Conservation (phyloP, 2,113 vertebrate species). For the Aldabrachelys gigantea region DNA sequence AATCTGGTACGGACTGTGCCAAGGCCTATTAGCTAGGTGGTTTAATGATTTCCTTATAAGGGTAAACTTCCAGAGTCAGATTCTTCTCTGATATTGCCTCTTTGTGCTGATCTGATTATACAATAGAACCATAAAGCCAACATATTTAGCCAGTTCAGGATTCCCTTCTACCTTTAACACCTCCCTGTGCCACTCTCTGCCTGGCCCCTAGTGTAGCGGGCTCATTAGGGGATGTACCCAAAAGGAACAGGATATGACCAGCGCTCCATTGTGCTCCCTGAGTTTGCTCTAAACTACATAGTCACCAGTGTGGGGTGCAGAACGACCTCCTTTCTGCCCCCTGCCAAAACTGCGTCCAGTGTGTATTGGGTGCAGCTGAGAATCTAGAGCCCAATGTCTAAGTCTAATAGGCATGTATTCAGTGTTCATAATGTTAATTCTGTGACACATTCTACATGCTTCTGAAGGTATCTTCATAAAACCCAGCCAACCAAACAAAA, state of each 20-base stretch:
- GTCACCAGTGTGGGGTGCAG: background rate
- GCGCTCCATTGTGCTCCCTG: background rate
- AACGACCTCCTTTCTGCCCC: background rate
- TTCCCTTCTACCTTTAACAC: background rate
- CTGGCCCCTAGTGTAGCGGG: background rate
- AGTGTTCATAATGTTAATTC: background rate
- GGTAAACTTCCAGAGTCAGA: background rate
- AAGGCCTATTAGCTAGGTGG: background rate
- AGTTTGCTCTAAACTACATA: background rate
- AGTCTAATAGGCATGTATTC: slow-evolving; percentile 1
- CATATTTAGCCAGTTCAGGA: background rate
- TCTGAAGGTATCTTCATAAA: background rate
- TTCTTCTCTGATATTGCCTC: background rate
- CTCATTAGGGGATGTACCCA: background rate
- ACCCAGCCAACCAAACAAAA: background rate
- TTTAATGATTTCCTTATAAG: background rate
- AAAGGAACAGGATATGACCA: background rate
- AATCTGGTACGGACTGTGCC: background rate
- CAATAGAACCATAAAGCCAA: background rate
- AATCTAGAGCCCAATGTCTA: background rate
- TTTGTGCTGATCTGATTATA: background rate
- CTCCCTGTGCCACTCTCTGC: background rate
- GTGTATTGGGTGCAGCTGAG: background rate
- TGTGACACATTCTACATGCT: background rate
- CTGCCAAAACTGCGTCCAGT: background rate